phyloP scores from a whole-genome alignment of 2,113 vertebrate species.

The Pelusios castaneus region DNA sequence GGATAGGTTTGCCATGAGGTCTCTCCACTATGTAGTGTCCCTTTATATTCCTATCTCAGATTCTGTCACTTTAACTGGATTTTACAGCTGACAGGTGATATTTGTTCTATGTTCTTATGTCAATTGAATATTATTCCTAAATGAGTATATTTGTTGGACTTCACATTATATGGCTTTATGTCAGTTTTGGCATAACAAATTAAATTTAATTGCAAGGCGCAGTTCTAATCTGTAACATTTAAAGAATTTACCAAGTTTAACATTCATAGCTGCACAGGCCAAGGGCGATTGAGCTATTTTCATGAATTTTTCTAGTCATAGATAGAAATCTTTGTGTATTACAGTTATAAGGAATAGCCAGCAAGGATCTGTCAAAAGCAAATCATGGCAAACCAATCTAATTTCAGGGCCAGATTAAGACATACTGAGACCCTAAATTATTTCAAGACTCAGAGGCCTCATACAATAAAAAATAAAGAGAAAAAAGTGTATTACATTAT shows the following conservation, averaged over 20 bases:
- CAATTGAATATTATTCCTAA: neutral
- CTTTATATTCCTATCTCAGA: neutral
- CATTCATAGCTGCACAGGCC: neutral
- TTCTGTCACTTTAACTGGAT: neutral
- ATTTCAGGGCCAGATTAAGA: too few species aligned
- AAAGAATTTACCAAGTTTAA: neutral
- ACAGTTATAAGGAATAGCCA: too few species aligned
- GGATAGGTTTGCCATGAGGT: neutral
- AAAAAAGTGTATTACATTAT: too few species aligned
- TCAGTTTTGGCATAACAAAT: neutral
- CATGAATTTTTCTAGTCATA: neutral
- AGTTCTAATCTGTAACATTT: neutral
- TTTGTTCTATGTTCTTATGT: neutral
- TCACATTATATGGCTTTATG: neutral
- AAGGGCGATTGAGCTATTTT: neutral
- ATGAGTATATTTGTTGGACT: neutral
- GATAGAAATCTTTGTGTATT: neutral
- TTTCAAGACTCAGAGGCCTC: too few species aligned
- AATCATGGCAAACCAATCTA: too few species aligned
- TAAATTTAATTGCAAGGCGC: neutral
- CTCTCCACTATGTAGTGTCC: rapidly evolving
- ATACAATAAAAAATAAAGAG: too few species aligned
- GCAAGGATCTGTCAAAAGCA: too few species aligned
- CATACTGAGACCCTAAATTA: too few species aligned
- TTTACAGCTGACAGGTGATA: neutral